Conservation (phyloP, 1,140 invertebrate species). For the Aphaenogaster floridana region DNA sequence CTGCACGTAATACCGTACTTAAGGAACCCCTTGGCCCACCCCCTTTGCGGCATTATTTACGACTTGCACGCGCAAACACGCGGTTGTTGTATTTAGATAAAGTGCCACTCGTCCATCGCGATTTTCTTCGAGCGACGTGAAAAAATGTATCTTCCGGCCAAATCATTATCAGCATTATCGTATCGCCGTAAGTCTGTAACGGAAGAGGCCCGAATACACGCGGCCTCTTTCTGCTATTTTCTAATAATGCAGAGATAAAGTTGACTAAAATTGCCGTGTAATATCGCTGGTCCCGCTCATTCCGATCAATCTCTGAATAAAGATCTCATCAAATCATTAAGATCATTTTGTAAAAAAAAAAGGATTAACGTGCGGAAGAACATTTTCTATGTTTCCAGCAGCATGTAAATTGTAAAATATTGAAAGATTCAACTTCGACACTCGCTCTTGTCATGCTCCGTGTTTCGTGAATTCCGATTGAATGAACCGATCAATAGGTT, state of each 20-base stretch:
- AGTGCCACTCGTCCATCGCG: constrained; percentile 29
- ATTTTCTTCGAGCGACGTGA: neutral
- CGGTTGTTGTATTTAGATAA: constrained; percentile 53
- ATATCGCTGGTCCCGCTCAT: neutral
- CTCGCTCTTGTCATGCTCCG: constrained; percentile 3
- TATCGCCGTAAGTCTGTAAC: neutral
- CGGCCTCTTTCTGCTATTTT: neutral
- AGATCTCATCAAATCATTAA: neutral
- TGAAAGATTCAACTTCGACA: constrained; percentile 21
- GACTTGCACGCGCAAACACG: constrained; percentile 21
- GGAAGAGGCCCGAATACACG: neutral
- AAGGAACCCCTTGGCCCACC: neutral
- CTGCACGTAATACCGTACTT: constrained; percentile 46
- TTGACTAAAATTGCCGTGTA: neutral
- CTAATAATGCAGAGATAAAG: neutral
- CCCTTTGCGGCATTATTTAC: constrained; percentile 46
- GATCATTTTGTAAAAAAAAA: neutral
- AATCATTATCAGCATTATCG: neutral
- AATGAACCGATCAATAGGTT: constrained; percentile 61
- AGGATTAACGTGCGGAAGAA: neutral
- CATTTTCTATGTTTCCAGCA: neutral
- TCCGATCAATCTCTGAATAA: neutral
- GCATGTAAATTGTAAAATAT: constrained; percentile 18
- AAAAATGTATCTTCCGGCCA: neutral
- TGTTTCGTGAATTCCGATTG: constrained; percentile 69